Conservation (phyloP, 2,888 invertebrate genomes). For the Synergus itoensis region DNA sequence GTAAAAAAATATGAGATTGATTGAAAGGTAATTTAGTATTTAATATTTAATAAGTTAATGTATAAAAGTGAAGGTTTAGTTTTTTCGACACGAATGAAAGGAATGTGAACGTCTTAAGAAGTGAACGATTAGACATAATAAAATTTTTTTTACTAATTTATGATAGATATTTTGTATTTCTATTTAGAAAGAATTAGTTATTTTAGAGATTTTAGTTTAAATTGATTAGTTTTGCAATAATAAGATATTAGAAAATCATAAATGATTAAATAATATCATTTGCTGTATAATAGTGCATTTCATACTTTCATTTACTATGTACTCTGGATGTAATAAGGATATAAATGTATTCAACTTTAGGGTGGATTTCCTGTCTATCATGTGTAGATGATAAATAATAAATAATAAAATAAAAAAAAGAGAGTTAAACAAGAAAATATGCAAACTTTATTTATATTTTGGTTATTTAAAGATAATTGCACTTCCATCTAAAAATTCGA, state of each 20-base stretch:
- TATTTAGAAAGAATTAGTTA: background rate
- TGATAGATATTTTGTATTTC: background rate
- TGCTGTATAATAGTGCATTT: too few species aligned
- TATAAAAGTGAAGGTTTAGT: background rate
- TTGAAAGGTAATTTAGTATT: background rate
- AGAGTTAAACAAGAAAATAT: background rate
- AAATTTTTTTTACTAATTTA: background rate
- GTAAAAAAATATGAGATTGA: background rate
- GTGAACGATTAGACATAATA: background rate
- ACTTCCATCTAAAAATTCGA: too few species aligned
- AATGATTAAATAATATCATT: background rate
- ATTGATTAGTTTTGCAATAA: background rate
- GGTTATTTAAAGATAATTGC: background rate
- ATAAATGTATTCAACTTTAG: background rate
- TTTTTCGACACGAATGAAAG: background rate
- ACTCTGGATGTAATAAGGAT: background rate
- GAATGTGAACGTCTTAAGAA: background rate
- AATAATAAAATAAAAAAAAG: background rate
- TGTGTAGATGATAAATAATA: background rate
- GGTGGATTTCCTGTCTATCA: background rate
- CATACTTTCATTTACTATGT: too few species aligned
- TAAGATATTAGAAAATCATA: background rate
- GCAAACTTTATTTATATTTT: background rate
- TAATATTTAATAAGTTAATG: background rate
- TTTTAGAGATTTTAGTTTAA: background rate